Base-by-base conservation (phyloP, 2,888 invertebrate genomes). In the Belgica antarctica region DNA sequence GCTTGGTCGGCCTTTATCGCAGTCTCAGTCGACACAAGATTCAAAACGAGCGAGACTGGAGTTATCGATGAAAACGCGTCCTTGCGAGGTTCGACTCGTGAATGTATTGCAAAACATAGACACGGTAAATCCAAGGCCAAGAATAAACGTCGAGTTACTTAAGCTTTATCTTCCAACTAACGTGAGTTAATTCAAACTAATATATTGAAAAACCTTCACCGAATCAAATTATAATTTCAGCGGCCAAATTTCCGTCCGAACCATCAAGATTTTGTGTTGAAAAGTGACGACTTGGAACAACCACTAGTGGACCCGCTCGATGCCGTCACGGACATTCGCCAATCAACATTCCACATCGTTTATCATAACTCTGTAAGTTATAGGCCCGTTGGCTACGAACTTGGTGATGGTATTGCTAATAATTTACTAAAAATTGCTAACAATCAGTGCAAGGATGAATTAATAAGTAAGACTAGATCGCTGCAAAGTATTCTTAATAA, bases 281-380 rank as follows among this genome's bases (percentile, higher is more conserved):
- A 2, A n/a, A 5, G 15, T 12, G 41, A 12, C 3, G 41, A 41
- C 41, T 17, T 57, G 17, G 24, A 17, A 24, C 46, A 7, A n/a
- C 15, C 46, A 15, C 15, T 5, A 5, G 22, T 22, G 19, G 57
- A 57, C n/a, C 4, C 57, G 24, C 3, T 3, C 19, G 24, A 57
- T 4, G 17, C n/a, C 27, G 22, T 15, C 1, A 25, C 59, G 3
- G 15, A 24, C 59, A 4, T 59, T 15, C 12, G 27, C 27, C 7
- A 59, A 24, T 27, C 59, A 59, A 59, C 59, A 19, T 59, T 59
- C 25, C 59, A 59, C 15, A 3, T 68, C 1, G 28, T 68, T 28
- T 57, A 31, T n/a, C 57, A 68, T 3, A 68, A 57, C 24, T 57
- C 28, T 27, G 68, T 68, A 68, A 68, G 68, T 68, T 68, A 57